phyloP scores from a whole-genome alignment of 2,797 vertebrate genomes.

The Falco naumanni region DNA sequence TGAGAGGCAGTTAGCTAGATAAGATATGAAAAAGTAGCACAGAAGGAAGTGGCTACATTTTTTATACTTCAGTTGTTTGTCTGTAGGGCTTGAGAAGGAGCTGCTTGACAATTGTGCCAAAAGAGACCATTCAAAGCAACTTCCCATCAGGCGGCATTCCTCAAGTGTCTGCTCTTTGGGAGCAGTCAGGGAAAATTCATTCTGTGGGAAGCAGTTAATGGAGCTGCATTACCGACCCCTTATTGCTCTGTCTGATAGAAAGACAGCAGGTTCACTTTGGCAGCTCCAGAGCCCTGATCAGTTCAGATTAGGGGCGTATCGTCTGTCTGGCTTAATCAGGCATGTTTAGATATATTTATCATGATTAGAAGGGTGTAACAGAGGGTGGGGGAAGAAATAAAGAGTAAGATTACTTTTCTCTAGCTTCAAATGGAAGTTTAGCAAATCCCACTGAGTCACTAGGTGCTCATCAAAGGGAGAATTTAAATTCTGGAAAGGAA shows the following conservation, averaged over 20 bases:
- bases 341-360: constrained; percentile 74
- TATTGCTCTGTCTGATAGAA: constrained; percentile 63
- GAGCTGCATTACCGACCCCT: constrained; percentile 61
- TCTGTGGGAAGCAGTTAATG: constrained; percentile 69
- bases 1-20: constrained; percentile 68
- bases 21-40: constrained; percentile 24
- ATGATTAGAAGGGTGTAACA: constrained; percentile 59
- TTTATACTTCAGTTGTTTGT: constrained; percentile 31
- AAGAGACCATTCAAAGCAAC: constrained; percentile 14
- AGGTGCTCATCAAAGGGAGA: constrained; percentile 38
- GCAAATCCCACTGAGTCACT: constrained; percentile 20
- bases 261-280: constrained; percentile 70
- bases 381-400: constrained; percentile 19
- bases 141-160: constrained; percentile 53
- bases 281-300: constrained; percentile 71
- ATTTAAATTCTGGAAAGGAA: constrained; percentile 37
- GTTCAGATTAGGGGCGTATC: constrained; percentile 72
- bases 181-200: constrained; percentile 62
- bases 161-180: constrained; percentile 61
- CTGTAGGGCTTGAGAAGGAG: constrained; percentile 27
- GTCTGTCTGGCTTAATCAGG: constrained; percentile 74
- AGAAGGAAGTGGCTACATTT: constrained; percentile 68
- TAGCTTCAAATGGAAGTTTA: constrained; percentile 7
- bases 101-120: background rate
- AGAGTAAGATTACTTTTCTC: constrained; percentile 29